phyloP scores from a whole-genome alignment of 2,113 vertebrate species.

The Alligator sinensis region DNA sequence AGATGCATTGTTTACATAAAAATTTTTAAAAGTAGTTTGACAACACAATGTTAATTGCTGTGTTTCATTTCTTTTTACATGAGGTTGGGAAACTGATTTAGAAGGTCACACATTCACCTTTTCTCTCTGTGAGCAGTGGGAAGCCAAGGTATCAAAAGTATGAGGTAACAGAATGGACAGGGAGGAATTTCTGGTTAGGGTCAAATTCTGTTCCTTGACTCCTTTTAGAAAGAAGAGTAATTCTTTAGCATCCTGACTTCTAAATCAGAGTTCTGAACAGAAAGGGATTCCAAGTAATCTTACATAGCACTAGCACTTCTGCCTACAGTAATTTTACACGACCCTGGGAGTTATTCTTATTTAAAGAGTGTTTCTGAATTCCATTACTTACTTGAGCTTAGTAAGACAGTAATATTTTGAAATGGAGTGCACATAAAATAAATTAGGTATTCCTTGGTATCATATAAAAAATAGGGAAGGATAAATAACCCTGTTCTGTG shows the following conservation, averaged over 20 bases:
- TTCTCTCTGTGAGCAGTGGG: slow-evolving; percentile 11
- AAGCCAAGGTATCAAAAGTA: slow-evolving; percentile 11
- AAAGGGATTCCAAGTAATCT: neutral
- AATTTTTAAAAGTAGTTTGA: slow-evolving; percentile 12
- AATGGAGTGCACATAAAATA: neutral
- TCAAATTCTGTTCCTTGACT: slow-evolving; percentile 46
- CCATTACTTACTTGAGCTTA: neutral
- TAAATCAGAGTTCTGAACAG: slow-evolving; percentile 13
- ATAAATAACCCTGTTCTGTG: neutral
- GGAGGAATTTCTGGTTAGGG: slow-evolving; percentile 16
- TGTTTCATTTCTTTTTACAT: slow-evolving; percentile 4
- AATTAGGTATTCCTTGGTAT: neutral
- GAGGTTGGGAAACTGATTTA: neutral
- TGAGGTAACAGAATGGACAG: neutral
- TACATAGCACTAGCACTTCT: neutral
- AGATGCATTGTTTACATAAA: neutral
- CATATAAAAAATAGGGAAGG: neutral
- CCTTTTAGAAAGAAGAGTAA: neutral
- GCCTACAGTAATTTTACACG: neutral
- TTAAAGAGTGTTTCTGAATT: slow-evolving; percentile 14
- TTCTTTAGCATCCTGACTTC: neutral
- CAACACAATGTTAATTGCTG: slow-evolving; percentile 7
- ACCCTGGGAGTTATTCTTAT: neutral
- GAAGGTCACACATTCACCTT: slow-evolving; percentile 2
- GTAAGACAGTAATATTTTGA: neutral